Base-by-base conservation (phyloP, 1,140 invertebrate species). In the Nylanderia fulva region DNA sequence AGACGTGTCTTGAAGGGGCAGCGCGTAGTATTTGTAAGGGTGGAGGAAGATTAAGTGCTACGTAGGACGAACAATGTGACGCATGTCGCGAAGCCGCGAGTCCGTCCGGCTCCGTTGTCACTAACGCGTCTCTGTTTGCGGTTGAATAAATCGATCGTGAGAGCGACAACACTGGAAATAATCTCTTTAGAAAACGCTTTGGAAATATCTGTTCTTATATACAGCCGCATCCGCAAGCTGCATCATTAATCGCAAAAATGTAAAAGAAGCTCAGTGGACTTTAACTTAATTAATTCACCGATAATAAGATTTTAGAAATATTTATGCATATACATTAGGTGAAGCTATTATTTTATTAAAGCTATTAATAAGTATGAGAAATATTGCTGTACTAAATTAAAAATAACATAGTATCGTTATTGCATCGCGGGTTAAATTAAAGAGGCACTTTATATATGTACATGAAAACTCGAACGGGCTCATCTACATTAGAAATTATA, bases 31-130 rank as follows among this genome's bases (percentile, higher is more conserved):
- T 84, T 79, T 77, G 48, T 29, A 86, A 71, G 63, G 48, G 15
- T 58, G 66, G 64, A 85, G 45, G 54, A 90, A 91, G 90, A 91
- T 91, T 91, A 88, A 91, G 88, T 89, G 86, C 48, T 58, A 84
- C 24, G 21, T 33, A 42, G 56, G 56, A 68, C 58, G 86, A 85
- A 91, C 90, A 91, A 91, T 91, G 64, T 79, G 90, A 91, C 88
- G 83, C 76, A 27, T 58, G 86, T 86, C 64, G 84, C 39, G 39
- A 63, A 76, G 64, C 77, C 71, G 74, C 66, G 60, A 82, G 77
- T 54, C 56, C 13, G 52, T 68, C 61, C 85, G 64, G 85, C 56
- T 63, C 56, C 48, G 85, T 86, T 86, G 88, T 89, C 87, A 79
- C 77, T 54, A 36, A 75, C 80, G 66, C 66, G 87, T 84, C 85